Conservation (phyloP, 2,113 vertebrate species). For the Agapornis roseicollis region DNA sequence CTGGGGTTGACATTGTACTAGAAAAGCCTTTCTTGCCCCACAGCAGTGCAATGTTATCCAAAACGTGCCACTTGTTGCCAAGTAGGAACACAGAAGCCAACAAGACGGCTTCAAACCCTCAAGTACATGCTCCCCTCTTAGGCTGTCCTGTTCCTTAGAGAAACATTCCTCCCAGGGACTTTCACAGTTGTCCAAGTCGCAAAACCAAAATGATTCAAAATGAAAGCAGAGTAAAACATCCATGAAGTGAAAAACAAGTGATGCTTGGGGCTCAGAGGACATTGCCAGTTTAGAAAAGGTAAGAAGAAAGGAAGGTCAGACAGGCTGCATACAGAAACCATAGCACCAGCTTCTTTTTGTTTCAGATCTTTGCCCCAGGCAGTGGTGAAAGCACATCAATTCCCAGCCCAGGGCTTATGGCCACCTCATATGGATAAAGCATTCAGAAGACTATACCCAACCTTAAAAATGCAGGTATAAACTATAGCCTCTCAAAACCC, state of each 20-base stretch:
- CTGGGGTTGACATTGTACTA: background rate
- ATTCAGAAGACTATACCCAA: background rate
- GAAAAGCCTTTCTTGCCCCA: background rate
- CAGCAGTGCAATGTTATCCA: background rate
- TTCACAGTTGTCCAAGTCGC: background rate
- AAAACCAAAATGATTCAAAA: background rate
- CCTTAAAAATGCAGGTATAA: background rate
- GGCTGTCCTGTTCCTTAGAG: background rate
- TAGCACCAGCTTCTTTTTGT: background rate
- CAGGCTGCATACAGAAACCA: background rate
- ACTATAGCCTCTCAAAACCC: background rate
- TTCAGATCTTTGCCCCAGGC: background rate
- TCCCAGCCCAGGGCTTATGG: background rate
- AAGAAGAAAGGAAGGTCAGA: constrained; percentile 30
- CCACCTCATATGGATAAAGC: background rate
- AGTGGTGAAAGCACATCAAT: background rate
- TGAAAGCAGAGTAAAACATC: background rate
- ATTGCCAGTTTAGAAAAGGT: background rate
- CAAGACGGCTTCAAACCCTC: background rate
- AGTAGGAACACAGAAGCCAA: background rate
- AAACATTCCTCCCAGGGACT: background rate
- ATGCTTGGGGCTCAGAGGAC: background rate
- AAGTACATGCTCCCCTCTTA: background rate
- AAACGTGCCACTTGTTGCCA: background rate
- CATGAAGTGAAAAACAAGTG: background rate